These are phyloP conservation scores for Halictus ligatus DNA, from an alignment of 2,888 invertebrate species.

Conservation along the genomic window DNA sequence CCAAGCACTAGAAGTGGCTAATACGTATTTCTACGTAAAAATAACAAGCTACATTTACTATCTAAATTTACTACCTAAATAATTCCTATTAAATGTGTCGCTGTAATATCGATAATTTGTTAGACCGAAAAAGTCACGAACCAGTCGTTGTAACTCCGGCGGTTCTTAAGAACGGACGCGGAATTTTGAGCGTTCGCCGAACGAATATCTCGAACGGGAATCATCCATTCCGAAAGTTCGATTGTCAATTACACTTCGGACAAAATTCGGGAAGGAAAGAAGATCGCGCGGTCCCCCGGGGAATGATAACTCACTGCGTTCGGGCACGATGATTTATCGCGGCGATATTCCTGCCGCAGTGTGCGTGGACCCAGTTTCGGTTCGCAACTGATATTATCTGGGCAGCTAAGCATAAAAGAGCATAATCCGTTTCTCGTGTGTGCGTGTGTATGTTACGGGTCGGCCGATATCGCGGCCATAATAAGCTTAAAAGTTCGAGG, in stretches of 20 bases:
- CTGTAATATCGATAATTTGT: too few relatives aligned
- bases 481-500: slow-evolving; percentile 46
- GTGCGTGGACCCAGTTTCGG: slow-evolving; percentile 40
- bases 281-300: neutral
- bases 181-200: neutral
- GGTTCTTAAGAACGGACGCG: neutral
- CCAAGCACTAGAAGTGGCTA: too few relatives aligned
- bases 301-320: slow-evolving; percentile 19
- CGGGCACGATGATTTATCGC: slow-evolving; percentile 36
- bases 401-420: slow-evolving; percentile 47
- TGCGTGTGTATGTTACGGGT: slow-evolving; percentile 6
- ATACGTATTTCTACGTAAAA: too few relatives aligned
- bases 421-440: slow-evolving; percentile 43
- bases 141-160: neutral
- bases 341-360: slow-evolving; percentile 4
- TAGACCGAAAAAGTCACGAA: neutral
- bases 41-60: too few relatives aligned
- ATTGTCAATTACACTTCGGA: slow-evolving; percentile 38
- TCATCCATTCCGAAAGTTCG: slow-evolving; percentile 1
- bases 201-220: neutral
- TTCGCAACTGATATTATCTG: slow-evolving; percentile 48
- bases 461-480: slow-evolving; percentile 29
- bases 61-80: too few relatives aligned
- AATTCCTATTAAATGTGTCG: too few relatives aligned
- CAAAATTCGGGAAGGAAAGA: slow-evolving; percentile 6